Percentiles rank a stretch among this genome's conserved stretches.
These are phyloP conservation scores for Drosophila rubida DNA, from an alignment of 2,888 invertebrate genomes.

Conservation along the genomic window DNA sequence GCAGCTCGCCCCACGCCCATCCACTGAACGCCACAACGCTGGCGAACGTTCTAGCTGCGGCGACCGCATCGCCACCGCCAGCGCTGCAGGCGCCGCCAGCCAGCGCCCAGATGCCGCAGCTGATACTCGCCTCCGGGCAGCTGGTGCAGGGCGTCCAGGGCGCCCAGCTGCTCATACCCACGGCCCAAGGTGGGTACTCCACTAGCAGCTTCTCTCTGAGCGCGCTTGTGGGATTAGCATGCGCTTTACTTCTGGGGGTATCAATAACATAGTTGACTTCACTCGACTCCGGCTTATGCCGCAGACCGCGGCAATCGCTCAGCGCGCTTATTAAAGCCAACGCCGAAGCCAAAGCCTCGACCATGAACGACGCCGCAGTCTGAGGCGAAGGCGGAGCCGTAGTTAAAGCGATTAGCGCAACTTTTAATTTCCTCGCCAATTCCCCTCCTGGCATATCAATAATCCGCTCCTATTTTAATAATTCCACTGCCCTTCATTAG, in stretches of 20 bases:
- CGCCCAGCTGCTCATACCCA: constrained; percentile 97
- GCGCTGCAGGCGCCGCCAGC: constrained; percentile 79
- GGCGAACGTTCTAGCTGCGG: constrained; percentile 82
- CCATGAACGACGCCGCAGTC: constrained; percentile 1
- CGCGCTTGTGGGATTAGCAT: constrained; percentile 41
- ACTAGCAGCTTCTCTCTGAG: neutral
- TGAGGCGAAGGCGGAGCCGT: neutral
- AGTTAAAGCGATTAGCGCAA: constrained; percentile 63
- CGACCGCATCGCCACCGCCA: constrained; percentile 85
- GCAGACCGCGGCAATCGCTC: constrained; percentile 11
- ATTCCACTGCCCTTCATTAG: too few relatives aligned
- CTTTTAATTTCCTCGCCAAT: constrained; percentile 60
- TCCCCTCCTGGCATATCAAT: neutral
- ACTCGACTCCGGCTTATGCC: constrained; percentile 50
- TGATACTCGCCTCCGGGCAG: constrained; percentile 95
- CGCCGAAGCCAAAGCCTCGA: neutral
- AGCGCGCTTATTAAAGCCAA: constrained; percentile 45
- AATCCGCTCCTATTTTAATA: too few relatives aligned
- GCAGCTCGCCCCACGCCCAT: constrained; percentile 66
- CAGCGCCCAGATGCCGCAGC: constrained; percentile 91
- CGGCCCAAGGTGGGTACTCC: constrained; percentile 91
- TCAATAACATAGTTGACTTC: constrained; percentile 76
- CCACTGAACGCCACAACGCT: constrained; percentile 72
- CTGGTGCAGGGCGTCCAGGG: constrained; percentile 97
- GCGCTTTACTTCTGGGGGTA: constrained; percentile 54